Base-by-base conservation (phyloP, 2,797 vertebrate genomes). In the Gephyroberyx darwinii region DNA sequence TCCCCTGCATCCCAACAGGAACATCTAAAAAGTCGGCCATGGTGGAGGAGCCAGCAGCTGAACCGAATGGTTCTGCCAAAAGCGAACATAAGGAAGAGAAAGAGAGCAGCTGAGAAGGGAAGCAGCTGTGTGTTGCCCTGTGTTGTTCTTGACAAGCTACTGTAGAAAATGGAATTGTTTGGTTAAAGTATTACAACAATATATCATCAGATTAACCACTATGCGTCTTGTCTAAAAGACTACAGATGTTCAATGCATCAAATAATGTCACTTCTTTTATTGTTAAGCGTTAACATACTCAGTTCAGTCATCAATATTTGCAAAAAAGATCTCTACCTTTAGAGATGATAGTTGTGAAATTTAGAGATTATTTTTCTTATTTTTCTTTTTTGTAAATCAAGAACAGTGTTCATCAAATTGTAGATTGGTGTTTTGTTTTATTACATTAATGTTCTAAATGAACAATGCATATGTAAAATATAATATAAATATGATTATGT, bases 1-100 rank as follows among this genome's bases (percentile, higher is more conserved):
- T 20, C 43, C 45, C 69, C 30, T 48, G 41, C 30, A 14, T 69
- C 22, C 43, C 58, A 75, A 74, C 78, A 94, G 93, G 90, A 82
- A 90, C 89, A 0, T 80, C 81, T 3, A 92, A 89, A 84, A 93
- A 88, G 82, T 82, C 91, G 1, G 64, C 83, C 57, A 92, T 91
- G 87, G 84, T 90, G 60, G 90, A 93, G 71, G 90, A 92, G 37
- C 71, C 88, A 14, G 75, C 62, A 13, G n/a, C 82, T 5, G 84
- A 82, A 64, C 66, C 71, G 54, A 88, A 83, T 12, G 81, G 65
- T 48, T 60, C 84, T 0, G 69, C 84, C 17, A 80, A 55, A 63
- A 57, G 80, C 58, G 89, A 89, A 70, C 80, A 82, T 51, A 88
- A 1, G 68, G 78, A 84, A 31, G 68, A 81, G 8, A 63, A 37